Evolutionary conservation across 2,113 vertebrate genomes (phyloP).

Genomic region (Scatophagus argus): DNA sequence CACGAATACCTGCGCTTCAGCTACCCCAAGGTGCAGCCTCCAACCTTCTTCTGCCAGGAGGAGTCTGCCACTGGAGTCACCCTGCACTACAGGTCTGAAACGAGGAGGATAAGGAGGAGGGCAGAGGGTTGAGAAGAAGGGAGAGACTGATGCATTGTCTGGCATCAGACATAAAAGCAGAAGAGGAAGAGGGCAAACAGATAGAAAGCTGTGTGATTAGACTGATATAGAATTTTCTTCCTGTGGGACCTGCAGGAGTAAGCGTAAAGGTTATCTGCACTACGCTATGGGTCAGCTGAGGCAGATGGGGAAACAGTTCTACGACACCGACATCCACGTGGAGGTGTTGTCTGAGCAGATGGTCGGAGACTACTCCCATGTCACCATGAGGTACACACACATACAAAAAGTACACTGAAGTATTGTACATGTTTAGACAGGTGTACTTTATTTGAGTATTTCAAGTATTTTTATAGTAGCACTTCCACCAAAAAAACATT

Average conservation of each 20-base stretch:
- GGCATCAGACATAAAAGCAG: neutral
- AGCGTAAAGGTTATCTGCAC: constrained; percentile 83
- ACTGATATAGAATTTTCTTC: constrained; percentile 6
- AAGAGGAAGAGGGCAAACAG: neutral
- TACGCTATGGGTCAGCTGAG: constrained; percentile 86
- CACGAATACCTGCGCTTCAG: constrained; percentile 86
- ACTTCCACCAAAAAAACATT: too few species aligned
- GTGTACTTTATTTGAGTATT: too few species aligned
- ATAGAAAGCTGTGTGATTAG: neutral
- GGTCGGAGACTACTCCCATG: constrained; percentile 84
- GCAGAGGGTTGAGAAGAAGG: too few species aligned
- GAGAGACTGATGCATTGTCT: neutral
- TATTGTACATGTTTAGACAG: too few species aligned
- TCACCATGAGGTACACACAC: constrained; percentile 82
- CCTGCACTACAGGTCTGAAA: constrained; percentile 83
- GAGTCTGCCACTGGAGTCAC: constrained; percentile 85
- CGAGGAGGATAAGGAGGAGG: neutral
- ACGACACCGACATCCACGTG: constrained; percentile 84
- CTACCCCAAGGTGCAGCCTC: constrained; percentile 86
- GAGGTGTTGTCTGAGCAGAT: constrained; percentile 85
- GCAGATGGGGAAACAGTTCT: constrained; percentile 87
- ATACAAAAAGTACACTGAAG: too few species aligned
- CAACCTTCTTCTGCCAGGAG: constrained; percentile 86
- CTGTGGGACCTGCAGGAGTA: constrained; percentile 75
- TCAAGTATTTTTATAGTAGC: too few species aligned